These are phyloP conservation scores for Eurytoma adleriae DNA, from an alignment of 2,888 invertebrate genomes.

Conservation along the genomic window DNA sequence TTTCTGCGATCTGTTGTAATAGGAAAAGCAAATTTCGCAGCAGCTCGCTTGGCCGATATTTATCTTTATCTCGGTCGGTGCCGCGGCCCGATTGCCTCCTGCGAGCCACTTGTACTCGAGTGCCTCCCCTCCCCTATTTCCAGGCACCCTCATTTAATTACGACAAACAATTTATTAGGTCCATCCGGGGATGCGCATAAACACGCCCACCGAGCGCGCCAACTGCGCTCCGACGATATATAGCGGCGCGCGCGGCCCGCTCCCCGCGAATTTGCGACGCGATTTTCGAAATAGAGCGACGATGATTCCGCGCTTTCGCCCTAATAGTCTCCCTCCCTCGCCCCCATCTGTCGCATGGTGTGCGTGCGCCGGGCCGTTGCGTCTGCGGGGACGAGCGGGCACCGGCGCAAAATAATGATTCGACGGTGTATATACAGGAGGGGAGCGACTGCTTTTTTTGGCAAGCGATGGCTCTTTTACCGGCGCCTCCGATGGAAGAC, in stretches of 20 bases:
- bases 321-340: constrained; percentile 37
- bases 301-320: constrained; percentile 57
- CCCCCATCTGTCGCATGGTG: constrained; percentile 54
- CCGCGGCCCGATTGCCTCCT: constrained; percentile 23
- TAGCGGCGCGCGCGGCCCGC: neutral
- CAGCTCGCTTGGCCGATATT: constrained; percentile 26
- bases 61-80: constrained; percentile 51
- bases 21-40: constrained; percentile 11
- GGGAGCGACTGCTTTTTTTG: neutral
- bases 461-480: constrained; percentile 43
- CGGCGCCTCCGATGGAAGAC: neutral
- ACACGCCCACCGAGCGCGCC: constrained; percentile 69
- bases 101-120: constrained; percentile 31
- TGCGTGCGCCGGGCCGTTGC: neutral
- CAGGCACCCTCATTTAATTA: constrained; percentile 74
- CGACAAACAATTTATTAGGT: constrained; percentile 76
- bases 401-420: constrained; percentile 19
- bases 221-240: constrained; percentile 61
- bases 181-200: constrained; percentile 67
- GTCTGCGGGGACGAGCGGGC: neutral
- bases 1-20: too few relatives aligned
- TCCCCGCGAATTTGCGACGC: constrained; percentile 40
- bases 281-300: constrained; percentile 54
- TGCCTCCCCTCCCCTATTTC: constrained; percentile 39
- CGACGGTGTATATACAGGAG: neutral